Evolutionary conservation across 2,888 invertebrate genomes (phyloP).

Genomic region (Cheilosia vernalis): DNA sequence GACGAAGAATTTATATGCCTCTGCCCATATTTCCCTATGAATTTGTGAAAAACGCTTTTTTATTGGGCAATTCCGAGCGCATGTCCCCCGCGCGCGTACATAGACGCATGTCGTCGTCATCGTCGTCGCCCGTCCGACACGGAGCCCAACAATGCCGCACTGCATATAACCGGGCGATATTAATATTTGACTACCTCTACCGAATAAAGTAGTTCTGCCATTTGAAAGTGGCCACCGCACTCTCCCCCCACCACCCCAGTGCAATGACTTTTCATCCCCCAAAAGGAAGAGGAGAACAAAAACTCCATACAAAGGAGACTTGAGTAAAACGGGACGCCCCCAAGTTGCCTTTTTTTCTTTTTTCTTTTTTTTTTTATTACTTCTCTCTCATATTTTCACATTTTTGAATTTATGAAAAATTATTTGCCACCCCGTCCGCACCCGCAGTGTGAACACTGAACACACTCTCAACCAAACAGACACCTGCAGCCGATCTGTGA

Average conservation of each 20-base stretch:
- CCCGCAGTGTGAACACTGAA: not conserved
- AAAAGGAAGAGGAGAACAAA: constrained; percentile 21
- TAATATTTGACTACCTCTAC: constrained; percentile 75
- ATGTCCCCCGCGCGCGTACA: constrained; percentile 78
- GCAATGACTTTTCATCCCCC: constrained; percentile 74
- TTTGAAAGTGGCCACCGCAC: constrained; percentile 49
- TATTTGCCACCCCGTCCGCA: constrained; percentile 45
- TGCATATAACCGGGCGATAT: constrained; percentile 71
- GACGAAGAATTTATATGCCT: constrained; percentile 77
- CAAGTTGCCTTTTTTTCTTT: constrained; percentile 59
- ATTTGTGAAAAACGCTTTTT: constrained; percentile 79
- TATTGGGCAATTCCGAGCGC: constrained; percentile 79
- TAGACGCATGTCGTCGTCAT: constrained; percentile 75
- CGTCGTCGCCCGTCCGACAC: constrained; percentile 35
- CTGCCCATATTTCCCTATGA: constrained; percentile 79
- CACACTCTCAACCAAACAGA: constrained; percentile 54
- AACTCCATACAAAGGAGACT: constrained; percentile 33
- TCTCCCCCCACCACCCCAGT: constrained; percentile 13
- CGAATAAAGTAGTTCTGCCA: constrained; percentile 65
- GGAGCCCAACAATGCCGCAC: constrained; percentile 70
- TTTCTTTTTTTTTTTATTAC: constrained; percentile 45
- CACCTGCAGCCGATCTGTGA: constrained; percentile 58
- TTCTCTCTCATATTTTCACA: constrained; percentile 74
- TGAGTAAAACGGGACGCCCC: constrained; percentile 70
- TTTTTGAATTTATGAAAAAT: constrained; percentile 75